Base-by-base conservation (phyloP, 2,113 vertebrate genomes). In the Kryptolebias marmoratus region DNA sequence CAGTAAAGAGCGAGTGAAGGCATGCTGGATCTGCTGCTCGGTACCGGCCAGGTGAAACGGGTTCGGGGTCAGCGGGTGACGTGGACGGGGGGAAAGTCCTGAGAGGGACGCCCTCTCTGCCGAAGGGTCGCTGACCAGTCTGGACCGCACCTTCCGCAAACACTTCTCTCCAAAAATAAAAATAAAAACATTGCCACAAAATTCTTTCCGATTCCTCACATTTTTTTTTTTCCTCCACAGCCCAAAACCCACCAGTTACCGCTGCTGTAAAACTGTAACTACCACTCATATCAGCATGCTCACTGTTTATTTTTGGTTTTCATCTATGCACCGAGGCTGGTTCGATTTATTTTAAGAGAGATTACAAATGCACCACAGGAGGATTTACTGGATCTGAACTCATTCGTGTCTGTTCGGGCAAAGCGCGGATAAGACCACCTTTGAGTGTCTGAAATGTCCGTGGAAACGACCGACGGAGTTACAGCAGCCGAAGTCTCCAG, bases 61-160 rank as follows among this genome's bases (percentile, higher is more conserved):
- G 22, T 22, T 22, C 59, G 72, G 22, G 88, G 61, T 94, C 94
- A 93, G 84, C 66, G 61, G n/a, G 94, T 98, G 97, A 98, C 75
- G 94, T 88, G 88, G 86, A 89, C 88, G 79, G 88, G 83, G 72
- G 95, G 22, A 96, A 85, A 85, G 86, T 85, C 84, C 58, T 14
- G 49, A 75, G 22, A 50, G 92, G 89, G 95, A 90, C 54, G 13
- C 88, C 92, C 94, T 90, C 94, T 90, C 89, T 71, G 61, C 90
- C 79, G 97, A 99, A 86, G 88, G 63, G 64, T 79, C 80, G 68
- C 68, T 95, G 95, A 89, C 88, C 83, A 0, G 81, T 58, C 86
- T 75, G 18, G 39, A 79, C 53, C 15, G 22, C 49, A 45, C 18
- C 3, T 64, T 22, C 61, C 52, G 36, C 72, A 61, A 57, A 82